Conservation (phyloP, 1,140 invertebrate genomes). For the Meloidogyne exigua region DNA sequence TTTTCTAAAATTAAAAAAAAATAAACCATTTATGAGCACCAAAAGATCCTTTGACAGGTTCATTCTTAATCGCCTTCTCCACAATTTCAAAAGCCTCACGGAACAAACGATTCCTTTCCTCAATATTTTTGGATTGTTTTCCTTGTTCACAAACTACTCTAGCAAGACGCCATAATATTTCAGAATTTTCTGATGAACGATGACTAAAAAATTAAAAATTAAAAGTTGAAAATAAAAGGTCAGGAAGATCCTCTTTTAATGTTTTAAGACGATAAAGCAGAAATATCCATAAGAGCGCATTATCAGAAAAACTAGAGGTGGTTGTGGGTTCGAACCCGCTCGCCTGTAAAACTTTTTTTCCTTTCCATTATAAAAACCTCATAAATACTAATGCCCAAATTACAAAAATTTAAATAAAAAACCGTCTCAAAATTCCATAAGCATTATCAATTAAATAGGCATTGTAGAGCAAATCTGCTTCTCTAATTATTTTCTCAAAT, state of each 20-base stretch:
- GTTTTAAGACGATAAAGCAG: no score
- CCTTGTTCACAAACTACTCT: constrained; percentile 60
- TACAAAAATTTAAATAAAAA: not conserved
- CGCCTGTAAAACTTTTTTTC: no score
- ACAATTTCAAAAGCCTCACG: constrained; percentile 53
- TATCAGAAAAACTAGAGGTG: no score
- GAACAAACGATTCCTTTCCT: constrained; percentile 52
- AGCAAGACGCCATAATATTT: constrained; percentile 56
- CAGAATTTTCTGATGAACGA: constrained; percentile 44
- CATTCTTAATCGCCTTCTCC: constrained; percentile 47
- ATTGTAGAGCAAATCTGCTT: constrained; percentile 59
- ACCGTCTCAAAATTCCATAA: constrained; percentile 57
- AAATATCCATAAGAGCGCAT: no score
- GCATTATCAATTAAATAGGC: constrained; percentile 61
- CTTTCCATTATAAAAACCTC: not conserved
- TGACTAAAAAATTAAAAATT: constrained; percentile 44
- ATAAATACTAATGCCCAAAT: no score
- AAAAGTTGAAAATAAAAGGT: no score
- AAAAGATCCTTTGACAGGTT: constrained; percentile 46
- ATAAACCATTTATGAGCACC: constrained; percentile 60
- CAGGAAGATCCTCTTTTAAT: no score
- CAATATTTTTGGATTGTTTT: constrained; percentile 45
- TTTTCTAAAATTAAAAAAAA: no score
- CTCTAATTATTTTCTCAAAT: constrained; percentile 39
- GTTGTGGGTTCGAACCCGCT: no score